These are phyloP conservation scores for Odontomachus brunneus DNA, from an alignment of 1,140 invertebrate species.

Conservation along the genomic window DNA sequence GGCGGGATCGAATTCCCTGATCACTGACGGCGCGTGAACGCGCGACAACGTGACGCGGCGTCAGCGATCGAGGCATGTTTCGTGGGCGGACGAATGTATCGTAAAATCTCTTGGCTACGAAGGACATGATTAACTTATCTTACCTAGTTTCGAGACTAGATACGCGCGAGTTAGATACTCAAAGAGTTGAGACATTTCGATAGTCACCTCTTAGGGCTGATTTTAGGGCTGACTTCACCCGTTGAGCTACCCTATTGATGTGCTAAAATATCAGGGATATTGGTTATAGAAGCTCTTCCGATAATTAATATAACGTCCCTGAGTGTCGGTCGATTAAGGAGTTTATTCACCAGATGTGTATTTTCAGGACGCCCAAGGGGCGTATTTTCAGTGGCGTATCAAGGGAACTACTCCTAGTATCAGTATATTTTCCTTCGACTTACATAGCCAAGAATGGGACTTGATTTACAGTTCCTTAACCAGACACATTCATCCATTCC, in stretches of 20 bases:
- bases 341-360: no score
- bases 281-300: no score
- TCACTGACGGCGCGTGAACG: slow-evolving; percentile 20
- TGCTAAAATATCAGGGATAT: neutral
- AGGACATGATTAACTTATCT: slow-evolving; percentile 11
- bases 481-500: no score
- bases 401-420: no score
- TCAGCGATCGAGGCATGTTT: slow-evolving; percentile 26
- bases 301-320: no score
- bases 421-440: no score
- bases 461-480: no score
- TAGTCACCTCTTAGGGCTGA: neutral
- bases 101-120: neutral
- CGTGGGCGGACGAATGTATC: slow-evolving; percentile 28
- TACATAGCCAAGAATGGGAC: no score
- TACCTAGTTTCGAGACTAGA: neutral
- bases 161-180: neutral
- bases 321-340: no score
- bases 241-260: neutral
- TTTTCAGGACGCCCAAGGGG: no score
- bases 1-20: slow-evolving; percentile 45
- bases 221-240: neutral
- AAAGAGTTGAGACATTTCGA: neutral
- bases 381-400: no score
- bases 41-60: slow-evolving; percentile 11